Evolutionary conservation across 2,797 vertebrate genomes (phyloP), one percentile per base, ranked within the genome.

Genomic region (Sebastes taczanowskii): DNA sequence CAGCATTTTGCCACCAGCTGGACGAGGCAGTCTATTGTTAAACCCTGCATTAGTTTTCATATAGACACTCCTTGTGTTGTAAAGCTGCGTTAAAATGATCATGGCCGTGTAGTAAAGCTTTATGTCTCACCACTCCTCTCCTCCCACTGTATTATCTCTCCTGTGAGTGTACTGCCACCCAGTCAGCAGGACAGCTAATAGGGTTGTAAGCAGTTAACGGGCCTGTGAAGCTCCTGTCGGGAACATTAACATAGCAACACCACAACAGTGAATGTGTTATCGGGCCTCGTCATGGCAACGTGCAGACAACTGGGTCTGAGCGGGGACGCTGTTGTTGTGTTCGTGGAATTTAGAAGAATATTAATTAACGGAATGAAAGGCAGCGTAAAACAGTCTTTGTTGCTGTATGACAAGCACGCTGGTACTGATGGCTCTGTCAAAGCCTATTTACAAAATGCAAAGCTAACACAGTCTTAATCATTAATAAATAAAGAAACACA

Each of bases 291-390:
- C 85, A 83, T 86, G 82, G 85, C 74, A 90, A 89, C 80, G 38
- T 59, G 11, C 62, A 61, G 66, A 20, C 77, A 70, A 71, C 74
- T 62, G 61, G n/a, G 27, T 67, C 64, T 66, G 52, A 78, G 55
- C 13, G 23, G 20, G 64, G 63, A 60, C 20, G 56, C 65, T 78
- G 71, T 78, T 81, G 65, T 82, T 75, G 49, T 84, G 77, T 55
- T 53, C 5, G 35, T 22, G 32, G 46, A 52, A 82, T 71, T 84
- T 29, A 27, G 14, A 71, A 35, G 75, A 87, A 80, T 84, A 82
- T 83, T 85, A 89, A 88, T 84, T 78, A 82, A 46, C 0, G 67
- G 42, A 80, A 60, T 83, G 61, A 90, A 83, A 88, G 68, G 60
- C 62, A 67, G 72, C 46, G 59, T 71, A 72, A 66, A 83, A 34